These are phyloP conservation scores for Cephus nigrinus DNA, from an alignment of 2,888 invertebrate genomes.

Conservation along the genomic window DNA sequence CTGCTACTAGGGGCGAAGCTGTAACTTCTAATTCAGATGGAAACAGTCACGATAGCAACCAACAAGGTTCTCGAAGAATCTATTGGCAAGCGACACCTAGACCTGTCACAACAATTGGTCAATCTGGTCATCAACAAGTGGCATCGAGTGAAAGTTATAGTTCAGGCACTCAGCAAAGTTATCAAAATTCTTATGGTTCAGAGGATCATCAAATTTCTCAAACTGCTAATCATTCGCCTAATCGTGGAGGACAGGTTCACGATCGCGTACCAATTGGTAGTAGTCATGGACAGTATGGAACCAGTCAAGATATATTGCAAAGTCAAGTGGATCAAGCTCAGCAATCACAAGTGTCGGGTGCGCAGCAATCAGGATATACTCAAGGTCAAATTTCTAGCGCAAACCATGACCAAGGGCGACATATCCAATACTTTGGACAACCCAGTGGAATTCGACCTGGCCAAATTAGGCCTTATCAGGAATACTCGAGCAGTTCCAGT, in stretches of 20 bases:
- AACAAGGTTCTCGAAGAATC: neutral
- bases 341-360: neutral
- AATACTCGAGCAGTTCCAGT: slow-evolving; percentile 39
- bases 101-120: neutral
- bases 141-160: neutral
- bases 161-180: slow-evolving; percentile 5
- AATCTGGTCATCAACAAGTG: neutral
- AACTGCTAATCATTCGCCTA: neutral
- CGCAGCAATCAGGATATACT: neutral
- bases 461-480: slow-evolving; percentile 29
- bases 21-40: neutral
- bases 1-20: neutral
- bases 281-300: neutral
- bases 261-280: neutral
- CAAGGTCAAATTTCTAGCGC: neutral
- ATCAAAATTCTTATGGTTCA: neutral
- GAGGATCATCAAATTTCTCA: slow-evolving; percentile 12
- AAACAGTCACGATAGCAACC: neutral
- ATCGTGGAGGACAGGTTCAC: neutral
- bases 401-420: neutral
- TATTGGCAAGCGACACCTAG: neutral
- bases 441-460: slow-evolving; percentile 3
- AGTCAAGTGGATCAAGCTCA: slow-evolving; percentile 2
- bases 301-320: neutral
- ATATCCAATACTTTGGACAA: neutral